A percentile compares a stretch with the other conserved stretches of the same genome.
Evolutionary conservation across 92 coral and sea anemone genomes (phyloP).

Genomic region (Zoanthus solanderi): DNA sequence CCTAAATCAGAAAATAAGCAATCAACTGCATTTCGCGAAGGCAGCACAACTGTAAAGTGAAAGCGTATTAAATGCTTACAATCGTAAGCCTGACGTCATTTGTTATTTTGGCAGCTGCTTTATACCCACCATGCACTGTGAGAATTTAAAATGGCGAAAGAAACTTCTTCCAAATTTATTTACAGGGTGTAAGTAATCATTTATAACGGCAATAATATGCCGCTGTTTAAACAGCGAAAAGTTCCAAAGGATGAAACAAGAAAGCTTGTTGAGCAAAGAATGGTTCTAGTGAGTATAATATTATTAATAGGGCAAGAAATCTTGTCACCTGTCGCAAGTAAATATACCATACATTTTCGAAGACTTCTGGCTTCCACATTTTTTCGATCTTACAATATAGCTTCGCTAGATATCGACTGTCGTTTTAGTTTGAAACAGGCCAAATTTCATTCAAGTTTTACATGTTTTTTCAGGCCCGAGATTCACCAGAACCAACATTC

Average conservation of each 20-base stretch:
- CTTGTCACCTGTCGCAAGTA: background rate
- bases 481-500: constrained; percentile 93
- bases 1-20: too few species aligned
- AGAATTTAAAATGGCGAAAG: constrained; percentile 36
- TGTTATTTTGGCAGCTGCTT: constrained; percentile 19
- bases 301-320: background rate
- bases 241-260: constrained; percentile 84
- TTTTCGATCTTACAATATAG: background rate
- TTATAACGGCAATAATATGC: constrained; percentile 60
- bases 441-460: background rate
- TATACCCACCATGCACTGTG: constrained; percentile 31
- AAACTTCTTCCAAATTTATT: background rate
- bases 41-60: too few species aligned
- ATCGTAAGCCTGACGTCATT: constrained; percentile 28
- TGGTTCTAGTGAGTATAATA: constrained; percentile 83
- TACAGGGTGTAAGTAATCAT: background rate
- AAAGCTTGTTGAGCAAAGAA: constrained; percentile 79
- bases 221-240: constrained; percentile 89
- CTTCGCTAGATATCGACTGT: background rate
- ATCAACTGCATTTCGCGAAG: too few species aligned
- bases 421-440: background rate
- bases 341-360: background rate
- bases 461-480: constrained; percentile 77
- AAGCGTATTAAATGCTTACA: too few species aligned
- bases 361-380: background rate